These are phyloP conservation scores for Proteles cristata DNA, from an alignment of 2,113 vertebrate species.

Conservation along the genomic window DNA sequence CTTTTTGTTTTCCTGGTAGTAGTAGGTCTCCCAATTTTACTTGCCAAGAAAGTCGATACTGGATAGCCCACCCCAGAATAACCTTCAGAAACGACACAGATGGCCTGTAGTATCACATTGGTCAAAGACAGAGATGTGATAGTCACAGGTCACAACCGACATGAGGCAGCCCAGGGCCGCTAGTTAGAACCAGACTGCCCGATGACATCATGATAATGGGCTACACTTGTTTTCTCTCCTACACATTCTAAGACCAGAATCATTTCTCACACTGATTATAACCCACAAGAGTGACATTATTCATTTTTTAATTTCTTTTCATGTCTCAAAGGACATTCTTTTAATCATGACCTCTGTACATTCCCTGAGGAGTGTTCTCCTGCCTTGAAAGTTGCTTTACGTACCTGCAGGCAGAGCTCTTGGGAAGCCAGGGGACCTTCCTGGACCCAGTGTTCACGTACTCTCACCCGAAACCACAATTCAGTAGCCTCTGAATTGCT, in stretches of 20 bases:
- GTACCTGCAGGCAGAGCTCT: background rate
- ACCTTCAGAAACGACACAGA: background rate
- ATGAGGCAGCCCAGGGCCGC: accelerated
- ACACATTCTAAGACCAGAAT: background rate
- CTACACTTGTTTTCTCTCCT: background rate
- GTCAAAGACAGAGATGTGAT: background rate
- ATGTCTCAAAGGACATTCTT: background rate
- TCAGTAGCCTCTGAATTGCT: background rate
- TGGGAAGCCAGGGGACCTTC: too few relatives aligned
- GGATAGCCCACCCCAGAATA: too few relatives aligned
- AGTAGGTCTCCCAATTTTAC: background rate
- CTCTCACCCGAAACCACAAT: accelerated
- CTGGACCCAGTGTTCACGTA: accelerated
- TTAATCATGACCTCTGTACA: background rate
- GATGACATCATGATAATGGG: accelerated
- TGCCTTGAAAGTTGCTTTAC: background rate
- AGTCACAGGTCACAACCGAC: accelerated
- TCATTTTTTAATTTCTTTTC: background rate
- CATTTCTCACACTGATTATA: background rate
- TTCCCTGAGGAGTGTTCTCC: background rate
- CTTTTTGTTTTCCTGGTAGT: background rate
- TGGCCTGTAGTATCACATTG: too few relatives aligned
- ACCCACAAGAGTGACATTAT: background rate
- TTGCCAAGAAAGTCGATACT: background rate
- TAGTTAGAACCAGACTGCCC: background rate